These are phyloP conservation scores for Agapornis canus DNA, from an alignment of 2,797 vertebrate genomes.

Conservation along the genomic window DNA sequence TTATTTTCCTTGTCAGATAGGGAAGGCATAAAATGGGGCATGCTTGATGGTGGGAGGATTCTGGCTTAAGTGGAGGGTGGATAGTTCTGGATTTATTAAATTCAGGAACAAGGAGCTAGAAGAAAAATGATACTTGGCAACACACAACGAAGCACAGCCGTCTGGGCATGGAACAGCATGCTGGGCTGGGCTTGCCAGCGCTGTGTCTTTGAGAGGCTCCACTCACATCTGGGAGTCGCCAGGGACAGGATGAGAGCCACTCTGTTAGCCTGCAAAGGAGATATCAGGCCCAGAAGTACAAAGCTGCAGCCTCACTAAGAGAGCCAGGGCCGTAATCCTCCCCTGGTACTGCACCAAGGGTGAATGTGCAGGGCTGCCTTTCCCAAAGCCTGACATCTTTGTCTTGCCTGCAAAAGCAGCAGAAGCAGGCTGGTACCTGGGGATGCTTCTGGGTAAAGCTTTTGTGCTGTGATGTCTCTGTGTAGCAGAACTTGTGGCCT, in stretches of 20 bases:
- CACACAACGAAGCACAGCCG: not conserved
- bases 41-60: conserved; percentile 29
- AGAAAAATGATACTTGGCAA: conserved; percentile 54
- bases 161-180: not conserved
- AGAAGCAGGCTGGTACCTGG: not conserved
- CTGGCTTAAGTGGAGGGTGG: conserved; percentile 12
- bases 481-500: not conserved
- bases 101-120: conserved; percentile 50
- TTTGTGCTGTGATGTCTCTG: not conserved
- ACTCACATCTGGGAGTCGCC: conserved; percentile 12
- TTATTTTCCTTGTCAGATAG: conserved; percentile 62
- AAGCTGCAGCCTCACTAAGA: conserved; percentile 18
- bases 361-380: not conserved
- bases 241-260: not conserved
- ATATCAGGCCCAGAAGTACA: not conserved
- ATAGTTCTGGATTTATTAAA: conserved; percentile 58
- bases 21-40: conserved; percentile 23
- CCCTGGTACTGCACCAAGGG: conserved; percentile 36
- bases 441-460: not conserved
- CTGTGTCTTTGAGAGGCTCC: not conserved
- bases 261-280: conserved; percentile 20
- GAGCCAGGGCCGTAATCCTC: conserved; percentile 12
- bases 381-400: not conserved
- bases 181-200: conserved; percentile 18
- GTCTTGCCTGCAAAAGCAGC: not conserved